Evolutionary conservation across 2,888 invertebrate species (phyloP).

Genomic region (Cephus runcator): DNA sequence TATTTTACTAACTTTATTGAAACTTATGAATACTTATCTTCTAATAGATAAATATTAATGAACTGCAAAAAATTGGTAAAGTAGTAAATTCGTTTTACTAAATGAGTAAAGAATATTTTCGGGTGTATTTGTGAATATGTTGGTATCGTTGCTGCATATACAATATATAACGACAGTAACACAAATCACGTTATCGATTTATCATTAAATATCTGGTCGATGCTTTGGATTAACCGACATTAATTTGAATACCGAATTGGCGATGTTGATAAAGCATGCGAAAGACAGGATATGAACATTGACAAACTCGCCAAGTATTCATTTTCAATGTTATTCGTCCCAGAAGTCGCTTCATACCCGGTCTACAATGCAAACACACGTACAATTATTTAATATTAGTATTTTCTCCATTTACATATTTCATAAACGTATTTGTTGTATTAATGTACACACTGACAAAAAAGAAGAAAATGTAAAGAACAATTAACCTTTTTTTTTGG

Average conservation of each 20-base stretch:
- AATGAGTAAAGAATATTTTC: background rate
- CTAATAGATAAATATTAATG: background rate
- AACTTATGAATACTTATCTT: background rate
- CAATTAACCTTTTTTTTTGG: background rate
- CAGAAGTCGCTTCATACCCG: background rate
- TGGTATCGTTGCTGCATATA: background rate
- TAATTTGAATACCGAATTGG: background rate
- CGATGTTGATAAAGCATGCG: background rate
- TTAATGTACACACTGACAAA: background rate
- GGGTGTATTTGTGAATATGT: background rate
- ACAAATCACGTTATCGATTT: background rate
- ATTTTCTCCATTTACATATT: background rate
- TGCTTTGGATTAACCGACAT: background rate
- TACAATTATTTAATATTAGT: background rate
- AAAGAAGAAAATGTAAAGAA: background rate
- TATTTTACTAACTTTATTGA: background rate
- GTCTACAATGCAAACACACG: background rate
- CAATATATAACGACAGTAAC: background rate
- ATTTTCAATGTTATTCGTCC: background rate
- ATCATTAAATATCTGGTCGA: background rate
- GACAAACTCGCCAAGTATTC: background rate
- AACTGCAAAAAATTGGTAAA: background rate
- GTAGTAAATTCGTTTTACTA: background rate
- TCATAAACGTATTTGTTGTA: background rate
- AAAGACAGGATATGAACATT: background rate